Evolutionary conservation across 2,113 vertebrate genomes (phyloP).

Genomic region (Shinisaurus crocodilurus): DNA sequence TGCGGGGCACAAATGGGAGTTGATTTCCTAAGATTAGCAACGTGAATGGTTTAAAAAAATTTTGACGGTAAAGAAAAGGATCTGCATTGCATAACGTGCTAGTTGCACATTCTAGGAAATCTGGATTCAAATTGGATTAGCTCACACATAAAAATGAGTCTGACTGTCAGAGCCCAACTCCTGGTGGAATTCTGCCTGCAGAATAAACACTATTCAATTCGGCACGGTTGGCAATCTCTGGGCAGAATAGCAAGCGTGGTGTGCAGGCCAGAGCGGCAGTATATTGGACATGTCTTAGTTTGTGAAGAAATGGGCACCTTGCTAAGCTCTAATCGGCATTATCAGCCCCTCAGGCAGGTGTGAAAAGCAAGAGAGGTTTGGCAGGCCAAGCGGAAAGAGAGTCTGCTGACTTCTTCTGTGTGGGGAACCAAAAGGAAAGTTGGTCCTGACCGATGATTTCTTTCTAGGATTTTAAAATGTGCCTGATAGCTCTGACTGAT

Average conservation of each 20-base stretch:
- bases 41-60: constrained; percentile 44
- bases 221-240: constrained; percentile 18
- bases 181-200: constrained; percentile 18
- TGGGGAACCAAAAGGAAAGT: constrained; percentile 37
- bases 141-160: constrained; percentile 39
- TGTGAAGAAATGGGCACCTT: not conserved
- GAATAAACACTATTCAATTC: constrained; percentile 34
- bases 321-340: constrained; percentile 18
- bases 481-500: not conserved
- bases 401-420: constrained; percentile 4
- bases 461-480: constrained; percentile 4
- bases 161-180: constrained; percentile 42
- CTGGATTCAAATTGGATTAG: constrained; percentile 58
- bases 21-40: constrained; percentile 8
- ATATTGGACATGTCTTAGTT: constrained; percentile 9
- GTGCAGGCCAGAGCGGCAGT: not conserved
- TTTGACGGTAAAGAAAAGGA: constrained; percentile 30
- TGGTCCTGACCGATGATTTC: not conserved
- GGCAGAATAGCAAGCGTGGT: not conserved
- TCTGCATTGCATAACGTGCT: constrained; percentile 6
- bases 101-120: constrained; percentile 36
- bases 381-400: not conserved
- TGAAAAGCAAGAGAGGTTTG: constrained; percentile 4
- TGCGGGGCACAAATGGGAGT: not conserved
- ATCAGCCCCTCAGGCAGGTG: not conserved